Evolutionary conservation across 2,113 vertebrate species (phyloP).

Genomic region (Blennius ocellaris): DNA sequence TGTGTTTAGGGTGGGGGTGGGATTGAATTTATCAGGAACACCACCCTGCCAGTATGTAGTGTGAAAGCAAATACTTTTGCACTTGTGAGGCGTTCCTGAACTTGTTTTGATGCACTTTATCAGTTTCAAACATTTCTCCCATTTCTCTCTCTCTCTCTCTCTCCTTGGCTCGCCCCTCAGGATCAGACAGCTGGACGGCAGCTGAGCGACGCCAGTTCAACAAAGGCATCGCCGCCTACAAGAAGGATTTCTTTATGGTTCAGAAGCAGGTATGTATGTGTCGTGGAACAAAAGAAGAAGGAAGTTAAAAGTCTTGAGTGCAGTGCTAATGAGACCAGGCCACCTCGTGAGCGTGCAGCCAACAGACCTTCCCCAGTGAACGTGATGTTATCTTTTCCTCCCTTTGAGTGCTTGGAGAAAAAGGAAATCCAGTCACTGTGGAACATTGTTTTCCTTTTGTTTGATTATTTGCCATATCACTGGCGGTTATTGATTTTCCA

Average conservation of each 20-base stretch:
- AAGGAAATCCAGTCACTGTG: slow-evolving; percentile 21
- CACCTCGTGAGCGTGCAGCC: background rate
- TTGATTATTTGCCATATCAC: slow-evolving; percentile 19
- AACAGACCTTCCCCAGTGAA: background rate
- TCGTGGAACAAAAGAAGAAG: background rate
- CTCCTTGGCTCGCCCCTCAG: slow-evolving; percentile 69
- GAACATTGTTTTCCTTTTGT: slow-evolving; percentile 29
- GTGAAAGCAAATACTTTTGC: slow-evolving; percentile 22
- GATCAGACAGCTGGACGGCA: slow-evolving; percentile 94
- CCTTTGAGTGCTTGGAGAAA: slow-evolving; percentile 3
- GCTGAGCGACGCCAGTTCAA: slow-evolving; percentile 94
- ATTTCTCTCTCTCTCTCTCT: background rate
- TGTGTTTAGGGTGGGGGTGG: slow-evolving; percentile 37
- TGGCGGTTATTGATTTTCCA: slow-evolving; percentile 21
- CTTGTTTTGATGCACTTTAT: background rate
- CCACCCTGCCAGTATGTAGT: slow-evolving; percentile 2
- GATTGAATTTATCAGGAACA: slow-evolving; percentile 8
- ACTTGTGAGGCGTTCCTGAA: slow-evolving; percentile 17
- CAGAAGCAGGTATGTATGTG: slow-evolving; percentile 90
- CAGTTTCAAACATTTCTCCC: background rate
- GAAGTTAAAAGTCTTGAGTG: background rate
- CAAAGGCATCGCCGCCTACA: slow-evolving; percentile 93
- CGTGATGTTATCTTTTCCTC: slow-evolving; percentile 13
- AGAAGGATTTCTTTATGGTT: slow-evolving; percentile 98
- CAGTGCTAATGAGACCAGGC: background rate